Conservation (phyloP, 2,888 invertebrate genomes). For the Loripinus fragilis region DNA sequence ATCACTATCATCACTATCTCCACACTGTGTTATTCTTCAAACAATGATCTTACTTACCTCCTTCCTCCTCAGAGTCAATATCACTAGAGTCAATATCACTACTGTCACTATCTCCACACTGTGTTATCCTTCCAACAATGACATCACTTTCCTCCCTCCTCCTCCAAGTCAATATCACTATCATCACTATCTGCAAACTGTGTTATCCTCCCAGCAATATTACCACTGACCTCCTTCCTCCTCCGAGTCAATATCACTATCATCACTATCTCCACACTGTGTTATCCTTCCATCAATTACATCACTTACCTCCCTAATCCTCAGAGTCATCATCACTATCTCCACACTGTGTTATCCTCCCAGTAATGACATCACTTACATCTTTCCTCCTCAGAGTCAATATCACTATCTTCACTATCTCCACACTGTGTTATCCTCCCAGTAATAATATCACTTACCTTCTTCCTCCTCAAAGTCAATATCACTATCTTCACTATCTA, state of each 20-base stretch:
- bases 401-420: conserved; percentile 83
- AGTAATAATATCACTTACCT: conserved; percentile 60
- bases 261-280: too few relatives aligned
- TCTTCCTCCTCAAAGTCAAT: conserved; percentile 84
- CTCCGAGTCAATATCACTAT: too few relatives aligned
- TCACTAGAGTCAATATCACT: too few relatives aligned
- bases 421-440: conserved; percentile 67
- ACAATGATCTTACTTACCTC: conserved; percentile 67
- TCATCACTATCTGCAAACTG: too few relatives aligned
- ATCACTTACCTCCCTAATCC: conserved; percentile 80
- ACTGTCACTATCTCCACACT: conserved; percentile 83
- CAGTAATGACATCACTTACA: conserved; percentile 59
- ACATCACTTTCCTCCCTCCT: too few relatives aligned
- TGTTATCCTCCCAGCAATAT: too few relatives aligned
- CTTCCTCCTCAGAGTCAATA: conserved; percentile 83
- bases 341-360: conserved; percentile 66
- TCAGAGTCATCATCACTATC: conserved; percentile 83
- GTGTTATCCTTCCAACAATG: too few relatives aligned
- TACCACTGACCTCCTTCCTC: too few relatives aligned
- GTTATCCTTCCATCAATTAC: background rate
- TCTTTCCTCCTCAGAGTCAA: conserved; percentile 83
- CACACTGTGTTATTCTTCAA: conserved; percentile 63
- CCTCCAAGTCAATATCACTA: too few relatives aligned
- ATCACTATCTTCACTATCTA: too few relatives aligned
- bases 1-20: conserved; percentile 83